Conservation (phyloP, 2,888 invertebrate genomes). For the Sesia apiformis region DNA sequence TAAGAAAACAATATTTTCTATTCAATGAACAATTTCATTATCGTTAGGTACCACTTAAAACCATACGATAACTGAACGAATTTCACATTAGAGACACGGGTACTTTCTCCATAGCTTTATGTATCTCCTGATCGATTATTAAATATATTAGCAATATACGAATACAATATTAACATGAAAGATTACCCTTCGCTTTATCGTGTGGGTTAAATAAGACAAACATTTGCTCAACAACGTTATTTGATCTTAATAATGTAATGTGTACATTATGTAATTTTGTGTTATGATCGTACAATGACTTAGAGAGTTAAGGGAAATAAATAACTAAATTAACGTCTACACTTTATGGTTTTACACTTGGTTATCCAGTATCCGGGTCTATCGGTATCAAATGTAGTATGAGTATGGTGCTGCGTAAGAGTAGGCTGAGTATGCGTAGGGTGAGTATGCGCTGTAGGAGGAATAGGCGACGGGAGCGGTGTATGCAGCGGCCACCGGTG, state of each 20-base stretch:
- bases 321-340: not conserved
- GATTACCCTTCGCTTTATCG: not conserved
- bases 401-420: conserved; percentile 39
- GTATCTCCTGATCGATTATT: no score
- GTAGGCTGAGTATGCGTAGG: conserved; percentile 32
- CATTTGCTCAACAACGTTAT: not conserved
- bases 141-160: no score
- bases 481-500: conserved; percentile 31
- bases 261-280: not conserved
- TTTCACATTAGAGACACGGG: no score
- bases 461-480: conserved; percentile 30
- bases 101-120: no score
- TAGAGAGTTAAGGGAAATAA: not conserved
- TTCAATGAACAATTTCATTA: no score
- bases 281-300: not conserved
- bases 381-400: conserved; percentile 11
- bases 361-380: not conserved
- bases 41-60: no score
- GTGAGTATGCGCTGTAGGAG: conserved; percentile 37
- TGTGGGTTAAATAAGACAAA: not conserved
- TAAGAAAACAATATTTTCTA: no score
- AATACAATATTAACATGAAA: no score
- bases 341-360: no score
- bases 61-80: no score
- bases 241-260: not conserved